Evolutionary conservation across 2,888 invertebrate genomes (phyloP).

Genomic region (Thalpophila matura): DNA sequence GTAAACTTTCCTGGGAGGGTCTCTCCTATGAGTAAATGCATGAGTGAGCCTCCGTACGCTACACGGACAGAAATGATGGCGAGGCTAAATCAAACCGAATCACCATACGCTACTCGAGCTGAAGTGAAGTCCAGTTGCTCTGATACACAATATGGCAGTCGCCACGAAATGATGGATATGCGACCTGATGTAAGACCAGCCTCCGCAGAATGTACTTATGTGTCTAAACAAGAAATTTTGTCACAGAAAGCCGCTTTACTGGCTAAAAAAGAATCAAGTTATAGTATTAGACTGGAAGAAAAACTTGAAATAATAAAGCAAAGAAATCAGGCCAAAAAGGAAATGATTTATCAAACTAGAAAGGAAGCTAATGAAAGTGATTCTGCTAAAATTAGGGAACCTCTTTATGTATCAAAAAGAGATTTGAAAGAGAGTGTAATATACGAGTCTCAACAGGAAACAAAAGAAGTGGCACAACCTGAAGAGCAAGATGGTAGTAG

Average conservation of each 20-base stretch:
- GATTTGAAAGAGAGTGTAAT: conserved; percentile 89
- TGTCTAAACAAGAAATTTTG: conserved; percentile 88
- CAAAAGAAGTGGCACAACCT: conserved; percentile 76
- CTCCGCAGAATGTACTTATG: conserved; percentile 88
- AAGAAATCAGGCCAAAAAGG: conserved; percentile 89
- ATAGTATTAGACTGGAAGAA: conserved; percentile 83
- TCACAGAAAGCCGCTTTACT: conserved; percentile 87
- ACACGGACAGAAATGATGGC: conserved; percentile 86
- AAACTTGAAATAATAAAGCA: conserved; percentile 89
- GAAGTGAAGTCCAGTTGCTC: conserved; percentile 87
- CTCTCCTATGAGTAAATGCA: conserved; percentile 86
- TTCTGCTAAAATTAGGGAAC: conserved; percentile 84
- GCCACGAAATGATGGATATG: conserved; percentile 77
- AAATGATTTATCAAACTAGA: conserved; percentile 88
- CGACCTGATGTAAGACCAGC: conserved; percentile 81
- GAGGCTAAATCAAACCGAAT: conserved; percentile 81
- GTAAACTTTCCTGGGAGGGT: conserved; percentile 80
- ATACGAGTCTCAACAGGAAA: conserved; percentile 88
- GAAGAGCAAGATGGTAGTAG: conserved; percentile 67
- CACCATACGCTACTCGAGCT: conserved; percentile 81
- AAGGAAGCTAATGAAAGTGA: conserved; percentile 88
- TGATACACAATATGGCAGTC: conserved; percentile 79
- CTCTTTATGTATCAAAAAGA: conserved; percentile 88
- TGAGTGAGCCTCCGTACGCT: conserved; percentile 88
- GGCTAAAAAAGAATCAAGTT: conserved; percentile 85